phyloP scores from a whole-genome alignment of 2,888 invertebrate species.

The Gastrophysa polygoni region DNA sequence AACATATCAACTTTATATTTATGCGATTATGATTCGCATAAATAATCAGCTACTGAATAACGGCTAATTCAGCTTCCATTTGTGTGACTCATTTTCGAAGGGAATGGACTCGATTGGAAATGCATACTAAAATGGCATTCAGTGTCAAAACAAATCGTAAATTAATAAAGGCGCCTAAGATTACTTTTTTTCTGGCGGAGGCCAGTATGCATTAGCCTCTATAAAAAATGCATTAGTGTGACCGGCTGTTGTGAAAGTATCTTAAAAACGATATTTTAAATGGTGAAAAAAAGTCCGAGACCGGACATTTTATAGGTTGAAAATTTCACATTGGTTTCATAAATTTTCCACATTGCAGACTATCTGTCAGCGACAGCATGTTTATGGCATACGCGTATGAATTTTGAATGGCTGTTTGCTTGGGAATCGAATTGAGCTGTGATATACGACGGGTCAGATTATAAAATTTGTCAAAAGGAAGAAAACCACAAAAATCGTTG shows the following conservation, averaged over 20 bases:
- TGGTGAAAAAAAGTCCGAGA: slow-evolving; percentile 9
- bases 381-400: slow-evolving; percentile 21
- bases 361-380: slow-evolving; percentile 29
- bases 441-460: background rate
- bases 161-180: slow-evolving; percentile 13
- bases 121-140: slow-evolving; percentile 24
- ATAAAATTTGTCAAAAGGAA: background rate
- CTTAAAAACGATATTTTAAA: slow-evolving; percentile 20
- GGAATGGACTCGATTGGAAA: slow-evolving; percentile 14
- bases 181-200: background rate
- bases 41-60: background rate
- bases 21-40: background rate
- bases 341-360: slow-evolving; percentile 24
- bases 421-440: background rate
- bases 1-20: no score
- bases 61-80: background rate
- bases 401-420: slow-evolving; percentile 15
- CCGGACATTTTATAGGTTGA: slow-evolving; percentile 13
- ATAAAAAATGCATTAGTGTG: slow-evolving; percentile 13
- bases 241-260: slow-evolving; percentile 16
- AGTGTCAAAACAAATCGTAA: slow-evolving; percentile 28
- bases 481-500: background rate
- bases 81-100: background rate
- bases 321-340: slow-evolving; percentile 29
- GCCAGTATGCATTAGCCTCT: background rate